Conservation (phyloP, 2,113 vertebrate species). For the Caracal caracal region DNA sequence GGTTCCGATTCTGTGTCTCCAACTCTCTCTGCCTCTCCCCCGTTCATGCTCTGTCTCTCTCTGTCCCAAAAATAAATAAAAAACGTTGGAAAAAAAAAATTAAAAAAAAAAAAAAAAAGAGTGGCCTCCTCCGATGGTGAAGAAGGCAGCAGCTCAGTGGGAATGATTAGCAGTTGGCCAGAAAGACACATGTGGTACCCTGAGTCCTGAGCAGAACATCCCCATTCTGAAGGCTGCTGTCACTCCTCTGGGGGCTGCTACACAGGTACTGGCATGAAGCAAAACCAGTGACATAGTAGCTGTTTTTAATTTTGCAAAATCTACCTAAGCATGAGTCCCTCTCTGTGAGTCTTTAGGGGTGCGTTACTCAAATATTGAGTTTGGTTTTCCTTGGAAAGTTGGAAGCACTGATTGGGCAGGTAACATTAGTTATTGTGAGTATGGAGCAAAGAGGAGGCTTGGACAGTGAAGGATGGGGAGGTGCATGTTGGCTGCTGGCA, state of each 20-base stretch:
- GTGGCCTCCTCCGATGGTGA: not conserved
- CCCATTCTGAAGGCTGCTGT: not conserved
- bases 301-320: slow-evolving; percentile 3
- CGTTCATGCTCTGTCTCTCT: too few relatives aligned
- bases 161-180: not conserved
- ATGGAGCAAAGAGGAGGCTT: not conserved
- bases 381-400: not conserved
- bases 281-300: not conserved
- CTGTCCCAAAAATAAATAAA: too few relatives aligned
- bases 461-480: not conserved
- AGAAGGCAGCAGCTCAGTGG: not conserved
- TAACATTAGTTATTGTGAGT: not conserved
- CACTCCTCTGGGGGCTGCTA: not conserved
- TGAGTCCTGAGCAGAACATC: not conserved
- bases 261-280: not conserved
- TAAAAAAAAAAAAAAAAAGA: too few relatives aligned
- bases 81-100: too few relatives aligned
- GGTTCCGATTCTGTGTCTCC: too few relatives aligned
- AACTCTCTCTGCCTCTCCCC: too few relatives aligned
- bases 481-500: not conserved
- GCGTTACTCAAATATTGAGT: not conserved
- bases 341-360: not conserved
- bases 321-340: not conserved
- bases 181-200: not conserved
- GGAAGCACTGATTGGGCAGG: not conserved